These are phyloP conservation scores for Trypoxylus dichotomus DNA, from an alignment of 1,140 invertebrate species.

Conservation along the genomic window DNA sequence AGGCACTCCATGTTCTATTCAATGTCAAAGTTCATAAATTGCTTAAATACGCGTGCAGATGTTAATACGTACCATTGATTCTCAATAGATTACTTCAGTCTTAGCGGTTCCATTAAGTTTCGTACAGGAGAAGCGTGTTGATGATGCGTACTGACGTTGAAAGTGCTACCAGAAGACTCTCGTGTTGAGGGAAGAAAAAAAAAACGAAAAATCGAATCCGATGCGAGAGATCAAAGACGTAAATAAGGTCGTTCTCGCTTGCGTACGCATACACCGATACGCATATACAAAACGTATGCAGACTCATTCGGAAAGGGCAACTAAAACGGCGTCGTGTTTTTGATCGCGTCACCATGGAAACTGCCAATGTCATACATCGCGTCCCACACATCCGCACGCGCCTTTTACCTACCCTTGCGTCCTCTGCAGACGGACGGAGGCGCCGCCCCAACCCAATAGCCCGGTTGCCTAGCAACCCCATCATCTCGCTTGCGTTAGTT, in stretches of 20 bases:
- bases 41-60: not conserved
- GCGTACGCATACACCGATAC: not conserved
- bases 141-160: not conserved
- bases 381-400: conserved; percentile 34
- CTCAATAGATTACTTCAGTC: not conserved
- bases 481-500: conserved; percentile 12
- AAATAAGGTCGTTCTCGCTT: conserved; percentile 14
- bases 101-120: not conserved
- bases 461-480: conserved; percentile 32
- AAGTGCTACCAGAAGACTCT: not conserved
- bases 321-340: conserved; percentile 25
- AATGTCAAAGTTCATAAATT: not conserved
- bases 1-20: too few relatives aligned
- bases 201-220: not conserved
- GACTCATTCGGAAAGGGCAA: not conserved
- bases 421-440: conserved; percentile 26
- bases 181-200: not conserved
- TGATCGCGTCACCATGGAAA: conserved; percentile 30
- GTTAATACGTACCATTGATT: not conserved
- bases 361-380: conserved; percentile 32
- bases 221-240: conserved; percentile 28
- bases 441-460: conserved; percentile 33
- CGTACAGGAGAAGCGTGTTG: not conserved
- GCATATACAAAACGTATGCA: not conserved
- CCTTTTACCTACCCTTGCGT: conserved; percentile 28